Base-by-base conservation (phyloP, 2,888 invertebrate species). In the Acanthosepion pharaonis region DNA sequence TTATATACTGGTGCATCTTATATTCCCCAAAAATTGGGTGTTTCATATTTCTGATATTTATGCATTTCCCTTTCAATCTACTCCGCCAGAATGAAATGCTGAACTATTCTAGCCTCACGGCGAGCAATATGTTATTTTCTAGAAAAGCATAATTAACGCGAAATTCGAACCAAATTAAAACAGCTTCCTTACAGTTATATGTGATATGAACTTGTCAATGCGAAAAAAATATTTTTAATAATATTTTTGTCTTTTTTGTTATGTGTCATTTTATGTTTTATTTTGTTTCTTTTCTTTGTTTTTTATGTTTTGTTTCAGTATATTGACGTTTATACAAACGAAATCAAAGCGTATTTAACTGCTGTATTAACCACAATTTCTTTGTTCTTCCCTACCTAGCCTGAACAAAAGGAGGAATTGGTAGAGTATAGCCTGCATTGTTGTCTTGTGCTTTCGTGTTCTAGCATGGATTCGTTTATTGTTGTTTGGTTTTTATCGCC, bases 381-480 rank as follows among this genome's bases (percentile, higher is more conserved):
- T 78, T 78, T 78, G 78, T 78, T 78, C 78, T 78, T 78, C 78
- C 78, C 78, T 78, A n/a, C 78, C 15, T 78, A 78, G 78, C 78
- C 78, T 78, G 78, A 78, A 78, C 78, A 78, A 33, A 78, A 78
- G 78, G 78, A 78, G n/a, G 78, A 78, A 78, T 78, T 78, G 78
- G 78, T 78, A 78, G 78, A 78, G 78, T 78, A 78, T 78, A n/a
- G 78, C 78, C n/a, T 78, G 78, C 78, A 78, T 78, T 78, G 78
- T 78, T 78, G 78, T 78, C n/a, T 78, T 78, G 78, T 78, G 11
- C 33, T 78, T 78, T 78, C n/a, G 78, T 78, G 18, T 78, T 5
- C 9, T 15, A 78, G 78, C 78, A 78, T 78, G 78, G 33, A 78
- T 18, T n/a, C 78, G 11, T 78, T n/a, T n/a, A 78, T 78, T 78